These are phyloP conservation scores for Ctenoplectra terminalis DNA, from an alignment of 1,140 invertebrate genomes.

Conservation along the genomic window DNA sequence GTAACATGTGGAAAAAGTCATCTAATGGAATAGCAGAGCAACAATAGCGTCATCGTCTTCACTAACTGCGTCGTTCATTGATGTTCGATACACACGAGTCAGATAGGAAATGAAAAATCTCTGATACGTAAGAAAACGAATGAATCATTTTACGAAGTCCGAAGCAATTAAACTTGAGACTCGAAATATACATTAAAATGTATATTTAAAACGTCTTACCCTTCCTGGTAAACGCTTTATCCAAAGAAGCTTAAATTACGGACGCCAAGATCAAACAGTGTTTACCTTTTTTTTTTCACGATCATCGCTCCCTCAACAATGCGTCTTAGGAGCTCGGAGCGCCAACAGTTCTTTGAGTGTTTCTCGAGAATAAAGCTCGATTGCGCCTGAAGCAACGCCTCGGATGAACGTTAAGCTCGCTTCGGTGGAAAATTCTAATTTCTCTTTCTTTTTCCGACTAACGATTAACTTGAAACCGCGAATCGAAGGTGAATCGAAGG, in stretches of 20 bases:
- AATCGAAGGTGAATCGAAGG: not conserved
- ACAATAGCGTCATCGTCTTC: not conserved
- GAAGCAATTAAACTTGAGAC: no score
- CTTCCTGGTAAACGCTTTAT: not conserved
- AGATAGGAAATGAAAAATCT: not conserved
- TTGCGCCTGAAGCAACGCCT: not conserved
- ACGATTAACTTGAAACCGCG: slow-evolving; percentile 5
- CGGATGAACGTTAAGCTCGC: not conserved
- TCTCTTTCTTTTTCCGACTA: not conserved
- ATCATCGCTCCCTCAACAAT: not conserved
- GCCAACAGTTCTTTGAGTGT: not conserved
- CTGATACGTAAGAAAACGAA: no score
- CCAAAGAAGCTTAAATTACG: not conserved
- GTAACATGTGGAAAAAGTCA: slow-evolving; percentile 10
- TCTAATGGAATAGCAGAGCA: not conserved
- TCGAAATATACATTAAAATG: not conserved
- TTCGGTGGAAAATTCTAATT: no score
- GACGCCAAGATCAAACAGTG: no score
- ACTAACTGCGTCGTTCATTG: not conserved
- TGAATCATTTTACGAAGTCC: no score
- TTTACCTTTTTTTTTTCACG: not conserved
- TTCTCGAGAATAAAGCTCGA: slow-evolving; percentile 26
- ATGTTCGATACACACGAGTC: not conserved
- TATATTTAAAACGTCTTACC: not conserved
- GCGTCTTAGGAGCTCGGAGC: not conserved